Base-by-base conservation (phyloP, 2,797 vertebrate genomes). In the Thalassophryne amazonica region DNA sequence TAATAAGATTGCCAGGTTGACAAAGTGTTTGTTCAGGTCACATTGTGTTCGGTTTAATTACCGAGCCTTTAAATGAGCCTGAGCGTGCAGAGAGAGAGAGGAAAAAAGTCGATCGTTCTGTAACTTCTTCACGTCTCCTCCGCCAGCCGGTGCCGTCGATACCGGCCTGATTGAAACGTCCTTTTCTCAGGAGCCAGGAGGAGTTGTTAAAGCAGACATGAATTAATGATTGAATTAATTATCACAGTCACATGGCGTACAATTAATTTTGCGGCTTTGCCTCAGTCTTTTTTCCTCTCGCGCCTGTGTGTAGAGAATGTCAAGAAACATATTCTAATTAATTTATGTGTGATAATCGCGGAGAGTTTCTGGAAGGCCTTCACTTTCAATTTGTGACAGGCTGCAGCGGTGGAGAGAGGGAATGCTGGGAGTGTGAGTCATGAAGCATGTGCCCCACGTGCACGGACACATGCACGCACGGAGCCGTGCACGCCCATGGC, bases 221-320 rank as follows among this genome's bases (percentile, higher is more conserved):
- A 89, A 88, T 90, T 90, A 89, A 90, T 89, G 87, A 91, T 89
- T 92, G 89, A 91, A 92, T 91, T 91, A 91, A 91, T 92, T 90
- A 91, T 91, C 83, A 54, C 84, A 90, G 86, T 91, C 88, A 88
- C 88, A 92, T 88, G 89, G 76, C 82, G 81, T 88, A 91, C 88
- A 92, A 91, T 92, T 91, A 92, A 92, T 91, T 92, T 81, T 80
- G 85, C 81, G 84, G 86, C 87, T 89, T 90, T 87, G 90, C 90
- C 90, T 73, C 71, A 90, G 88, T 90, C 86, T 86, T 81, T 86
- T 81, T 80, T 40, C 59, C 67, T 54, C 29, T 39, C 48, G 51
- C 45, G 53, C 83, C 85, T 83, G 76, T 81, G 86, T 74, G 70
- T 63, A 43, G 81, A 88, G 88, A 91, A 90, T 91, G 90, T 91